A percentile compares a stretch with the other conserved stretches of the same genome.
Conservation (phyloP, 2,888 invertebrate genomes). For the Chironomus tentans region DNA sequence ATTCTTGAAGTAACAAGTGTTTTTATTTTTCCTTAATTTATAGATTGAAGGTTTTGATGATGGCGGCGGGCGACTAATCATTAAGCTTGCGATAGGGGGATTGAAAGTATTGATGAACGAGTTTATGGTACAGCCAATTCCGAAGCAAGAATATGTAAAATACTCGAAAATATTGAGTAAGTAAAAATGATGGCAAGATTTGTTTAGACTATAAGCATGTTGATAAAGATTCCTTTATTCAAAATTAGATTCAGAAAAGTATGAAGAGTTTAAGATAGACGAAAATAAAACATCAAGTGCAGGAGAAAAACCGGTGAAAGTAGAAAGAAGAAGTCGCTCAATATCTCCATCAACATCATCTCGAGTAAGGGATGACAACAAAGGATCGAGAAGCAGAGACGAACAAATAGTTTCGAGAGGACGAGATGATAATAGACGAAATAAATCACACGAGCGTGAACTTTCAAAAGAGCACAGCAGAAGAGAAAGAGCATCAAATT, state of each 20-base stretch:
- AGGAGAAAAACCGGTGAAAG: not conserved
- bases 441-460: not conserved
- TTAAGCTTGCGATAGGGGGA: constrained; percentile 62
- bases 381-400: not conserved
- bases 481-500: not conserved
- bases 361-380: not conserved
- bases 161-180: constrained; percentile 83
- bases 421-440: not conserved
- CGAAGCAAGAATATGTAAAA: constrained; percentile 68
- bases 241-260: constrained; percentile 58
- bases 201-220: not conserved
- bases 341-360: not conserved
- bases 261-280: constrained; percentile 54
- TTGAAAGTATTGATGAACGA: constrained; percentile 64
- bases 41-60: constrained; percentile 75
- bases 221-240: constrained; percentile 2
- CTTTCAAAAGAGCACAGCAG: not conserved
- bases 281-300: constrained; percentile 1
- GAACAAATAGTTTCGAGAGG: not conserved
- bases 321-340: constrained; percentile 30
- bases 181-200: constrained; percentile 37
- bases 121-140: constrained; percentile 65
- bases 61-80: constrained; percentile 66
- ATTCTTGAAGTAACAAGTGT: constrained; percentile 27
- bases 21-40: constrained; percentile 30